Conservation (phyloP, 2,113 vertebrate genomes). For the rabbit (Oryctolagus cuniculus) region mOryCun1.1 NC_091433.1:18307501-18308000, state of each 20-base stretch:
- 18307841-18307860: slow-evolving; percentile 39
- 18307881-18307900: slow-evolving; percentile 66
- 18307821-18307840: slow-evolving; percentile 41
- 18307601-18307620: background rate
- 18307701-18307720: slow-evolving; percentile 56
- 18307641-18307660: slow-evolving; percentile 61
- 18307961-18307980: slow-evolving; percentile 79
- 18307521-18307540: background rate
- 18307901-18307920: slow-evolving; percentile 69
- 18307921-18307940: slow-evolving; percentile 72
- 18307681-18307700: slow-evolving; percentile 51
- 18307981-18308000: slow-evolving; percentile 83
- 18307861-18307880: slow-evolving; percentile 55
- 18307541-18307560: slow-evolving; percentile 27
- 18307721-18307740: slow-evolving; percentile 78
- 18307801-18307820: slow-evolving; percentile 66
- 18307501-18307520: background rate
- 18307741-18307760: slow-evolving; percentile 72
- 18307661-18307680: slow-evolving; percentile 63
- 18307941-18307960: slow-evolving; percentile 79
- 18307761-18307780: slow-evolving; percentile 66
- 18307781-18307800: slow-evolving; percentile 60
- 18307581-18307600: background rate
- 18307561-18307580: background rate
- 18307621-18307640: slow-evolving; percentile 10